A percentile compares a stretch with the other conserved stretches of the same genome.
Evolutionary conservation across 64 coral and sea anemone genomes (phyloP).

Genomic region (Dendrophyllia cribrosa): DNA sequence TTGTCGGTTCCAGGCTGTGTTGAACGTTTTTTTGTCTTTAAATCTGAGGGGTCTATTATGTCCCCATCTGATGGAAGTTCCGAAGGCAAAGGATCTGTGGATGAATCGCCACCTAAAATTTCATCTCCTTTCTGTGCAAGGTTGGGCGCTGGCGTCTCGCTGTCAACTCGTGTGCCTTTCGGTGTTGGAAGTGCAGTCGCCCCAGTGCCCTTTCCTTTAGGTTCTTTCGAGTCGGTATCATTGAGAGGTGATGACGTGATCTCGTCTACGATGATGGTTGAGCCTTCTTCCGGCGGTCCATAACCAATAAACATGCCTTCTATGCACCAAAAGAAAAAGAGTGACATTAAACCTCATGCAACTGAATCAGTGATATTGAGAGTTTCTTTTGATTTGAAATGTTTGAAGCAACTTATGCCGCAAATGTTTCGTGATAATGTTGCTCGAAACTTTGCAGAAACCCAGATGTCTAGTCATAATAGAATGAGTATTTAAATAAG

Average conservation of each 20-base stretch:
- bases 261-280: background rate
- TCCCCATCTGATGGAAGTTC: background rate
- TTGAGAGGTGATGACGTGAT: constrained; percentile 22
- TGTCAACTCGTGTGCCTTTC: background rate
- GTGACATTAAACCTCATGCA: too few species aligned
- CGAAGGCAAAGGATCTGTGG: background rate
- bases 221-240: background rate
- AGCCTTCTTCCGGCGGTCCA: constrained; percentile 1
- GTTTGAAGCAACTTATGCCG: too few species aligned
- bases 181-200: constrained; percentile 6
- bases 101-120: background rate
- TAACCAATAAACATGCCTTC: constrained; percentile 37
- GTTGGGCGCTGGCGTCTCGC: constrained; percentile 19
- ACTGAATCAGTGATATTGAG: too few species aligned
- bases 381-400: too few species aligned
- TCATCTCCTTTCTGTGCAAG: constrained; percentile 22
- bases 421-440: too few species aligned
- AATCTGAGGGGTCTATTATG: background rate
- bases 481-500: too few species aligned
- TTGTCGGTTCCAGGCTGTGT: too few species aligned
- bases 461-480: too few species aligned
- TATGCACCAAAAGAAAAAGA: background rate
- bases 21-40: too few species aligned
- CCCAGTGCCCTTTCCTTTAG: too few species aligned
- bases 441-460: too few species aligned